Percentiles rank a stretch among this genome's conserved stretches.
These are phyloP conservation scores for Meloidogyne exigua DNA, from an alignment of 1,140 invertebrate species.

Conservation along the genomic window DNA sequence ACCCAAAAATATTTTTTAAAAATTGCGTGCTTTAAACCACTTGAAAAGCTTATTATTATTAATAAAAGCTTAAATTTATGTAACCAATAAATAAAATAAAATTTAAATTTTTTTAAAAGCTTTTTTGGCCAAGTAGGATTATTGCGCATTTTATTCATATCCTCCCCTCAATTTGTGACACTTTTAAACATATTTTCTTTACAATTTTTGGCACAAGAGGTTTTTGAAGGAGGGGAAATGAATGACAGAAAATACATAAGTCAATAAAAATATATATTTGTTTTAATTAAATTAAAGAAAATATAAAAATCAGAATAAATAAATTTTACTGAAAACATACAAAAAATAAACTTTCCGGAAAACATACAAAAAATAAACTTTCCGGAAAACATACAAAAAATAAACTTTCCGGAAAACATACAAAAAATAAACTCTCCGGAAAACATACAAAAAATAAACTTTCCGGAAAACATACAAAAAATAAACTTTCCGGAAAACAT, in stretches of 20 bases:
- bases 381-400: background rate
- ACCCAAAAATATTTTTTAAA: background rate
- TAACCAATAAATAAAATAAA: background rate
- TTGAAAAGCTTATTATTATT: background rate
- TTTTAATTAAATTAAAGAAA: too few relatives aligned
- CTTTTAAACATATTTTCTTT: background rate
- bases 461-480: background rate
- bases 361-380: background rate
- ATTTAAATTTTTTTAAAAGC: background rate
- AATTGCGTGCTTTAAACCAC: slow-evolving; percentile 4
- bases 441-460: background rate
- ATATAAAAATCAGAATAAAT: too few relatives aligned
- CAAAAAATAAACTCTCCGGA: background rate
- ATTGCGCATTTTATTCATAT: background rate
- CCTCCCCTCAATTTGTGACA: background rate
- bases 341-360: background rate
- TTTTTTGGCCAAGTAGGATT: background rate
- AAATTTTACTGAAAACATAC: too few relatives aligned
- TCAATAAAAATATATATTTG: background rate
- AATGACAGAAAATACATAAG: slow-evolving; percentile 1
- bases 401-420: background rate
- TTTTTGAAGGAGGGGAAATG: background rate
- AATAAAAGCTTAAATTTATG: background rate
- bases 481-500: background rate
- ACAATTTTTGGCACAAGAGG: background rate